These are phyloP conservation scores for Caenorhabditis angaria DNA, from an alignment of 2,888 invertebrate species.

Conservation along the genomic window DNA sequence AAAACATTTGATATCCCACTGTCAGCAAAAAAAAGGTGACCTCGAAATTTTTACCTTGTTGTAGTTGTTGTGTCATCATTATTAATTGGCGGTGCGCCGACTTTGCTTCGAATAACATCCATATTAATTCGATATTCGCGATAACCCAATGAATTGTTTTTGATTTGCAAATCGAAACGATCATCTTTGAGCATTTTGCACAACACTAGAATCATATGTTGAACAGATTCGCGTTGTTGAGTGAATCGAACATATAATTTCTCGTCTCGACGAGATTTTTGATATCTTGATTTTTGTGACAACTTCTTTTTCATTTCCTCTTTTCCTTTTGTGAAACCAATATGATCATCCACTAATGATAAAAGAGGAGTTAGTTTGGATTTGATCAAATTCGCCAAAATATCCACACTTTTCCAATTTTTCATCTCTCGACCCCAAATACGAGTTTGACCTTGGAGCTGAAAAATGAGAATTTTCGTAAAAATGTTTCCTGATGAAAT, in stretches of 20 bases:
- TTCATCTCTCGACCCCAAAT: slow-evolving; percentile 22
- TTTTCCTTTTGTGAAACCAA: slow-evolving; percentile 41
- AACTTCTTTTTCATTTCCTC: slow-evolving; percentile 44
- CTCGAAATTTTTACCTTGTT: no score
- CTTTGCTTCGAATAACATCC: slow-evolving; percentile 36
- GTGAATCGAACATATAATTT: slow-evolving; percentile 36
- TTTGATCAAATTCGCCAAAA: slow-evolving; percentile 26
- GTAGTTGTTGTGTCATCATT: slow-evolving; percentile 14
- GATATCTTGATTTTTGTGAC: slow-evolving; percentile 33
- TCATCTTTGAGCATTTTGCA: slow-evolving; percentile 44
- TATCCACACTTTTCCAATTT: slow-evolving; percentile 26
- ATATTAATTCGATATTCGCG: slow-evolving; percentile 53
- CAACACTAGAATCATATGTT: slow-evolving; percentile 29
- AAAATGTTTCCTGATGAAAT: background rate
- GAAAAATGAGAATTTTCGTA: background rate
- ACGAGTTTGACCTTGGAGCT: slow-evolving; percentile 30
- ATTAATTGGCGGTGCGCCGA: slow-evolving; percentile 21
- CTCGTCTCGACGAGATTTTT: slow-evolving; percentile 37
- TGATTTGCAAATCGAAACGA: slow-evolving; percentile 42
- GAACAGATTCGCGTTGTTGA: slow-evolving; percentile 37
- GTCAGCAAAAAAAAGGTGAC: background rate
- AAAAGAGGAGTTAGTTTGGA: slow-evolving; percentile 28
- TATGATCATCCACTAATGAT: slow-evolving; percentile 39
- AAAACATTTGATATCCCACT: background rate
- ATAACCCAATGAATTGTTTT: slow-evolving; percentile 53